Evolutionary conservation across 2,797 vertebrate species (phyloP).

Genomic region (Euthynnus affinis): DNA sequence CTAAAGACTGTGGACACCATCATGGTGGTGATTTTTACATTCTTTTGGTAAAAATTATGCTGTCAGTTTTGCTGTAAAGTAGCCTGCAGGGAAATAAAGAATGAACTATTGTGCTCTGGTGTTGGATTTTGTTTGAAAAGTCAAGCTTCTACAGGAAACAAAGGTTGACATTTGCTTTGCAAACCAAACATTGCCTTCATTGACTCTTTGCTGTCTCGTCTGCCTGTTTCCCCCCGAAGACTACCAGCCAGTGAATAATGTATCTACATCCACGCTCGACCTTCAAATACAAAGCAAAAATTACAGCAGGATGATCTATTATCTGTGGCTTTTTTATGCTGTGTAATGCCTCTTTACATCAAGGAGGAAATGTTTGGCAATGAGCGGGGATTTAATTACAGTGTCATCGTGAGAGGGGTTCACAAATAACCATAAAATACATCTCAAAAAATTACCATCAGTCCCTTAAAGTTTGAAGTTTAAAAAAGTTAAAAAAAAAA

Average conservation of each 20-base stretch:
- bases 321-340: not conserved
- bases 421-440: not conserved
- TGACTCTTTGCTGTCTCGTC: constrained; percentile 21
- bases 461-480: not conserved
- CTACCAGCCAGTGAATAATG: not conserved
- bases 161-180: constrained; percentile 49
- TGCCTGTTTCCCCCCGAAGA: constrained; percentile 4
- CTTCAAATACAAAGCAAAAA: not conserved
- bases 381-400: not conserved
- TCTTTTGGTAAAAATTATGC: not conserved
- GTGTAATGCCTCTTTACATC: not conserved
- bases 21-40: too few species aligned
- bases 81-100: not conserved
- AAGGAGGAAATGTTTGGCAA: not conserved
- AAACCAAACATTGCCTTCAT: constrained; percentile 29
- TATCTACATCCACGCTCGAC: not conserved
- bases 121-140: constrained; percentile 32
- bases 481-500: not conserved
- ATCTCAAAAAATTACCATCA: not conserved
- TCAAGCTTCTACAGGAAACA: constrained; percentile 20
- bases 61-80: not conserved
- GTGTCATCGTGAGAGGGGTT: not conserved
- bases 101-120: not conserved
- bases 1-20: too few species aligned
- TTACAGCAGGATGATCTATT: not conserved